Percentiles rank a stretch among this genome's conserved stretches.
phyloP scores from a whole-genome alignment of 2,797 vertebrate species.

The Mormyrus hasselquistii region DNA sequence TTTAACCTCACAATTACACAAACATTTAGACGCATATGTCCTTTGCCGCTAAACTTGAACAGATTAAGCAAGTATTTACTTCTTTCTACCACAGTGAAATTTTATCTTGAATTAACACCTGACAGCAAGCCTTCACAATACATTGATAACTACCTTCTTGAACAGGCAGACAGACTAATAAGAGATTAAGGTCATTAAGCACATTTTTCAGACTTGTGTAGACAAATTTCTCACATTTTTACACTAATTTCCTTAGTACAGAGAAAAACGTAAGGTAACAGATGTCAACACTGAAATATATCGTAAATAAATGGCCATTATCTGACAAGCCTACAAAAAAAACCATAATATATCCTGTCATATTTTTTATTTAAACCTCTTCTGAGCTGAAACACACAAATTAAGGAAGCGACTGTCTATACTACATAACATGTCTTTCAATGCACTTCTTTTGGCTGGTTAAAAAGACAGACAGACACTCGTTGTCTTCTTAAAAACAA shows the following conservation, averaged over 20 bases:
- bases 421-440: neutral
- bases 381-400: conserved; percentile 1
- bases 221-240: conserved; percentile 41
- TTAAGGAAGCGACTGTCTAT: neutral
- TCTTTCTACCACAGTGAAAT: conserved; percentile 53
- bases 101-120: conserved; percentile 54
- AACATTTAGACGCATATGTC: conserved; percentile 56
- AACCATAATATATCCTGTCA: neutral
- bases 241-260: conserved; percentile 43
- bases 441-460: neutral
- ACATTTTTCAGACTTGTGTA: conserved; percentile 54
- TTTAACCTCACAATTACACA: conserved; percentile 59
- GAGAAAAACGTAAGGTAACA: conserved; percentile 42
- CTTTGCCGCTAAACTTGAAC: conserved; percentile 51
- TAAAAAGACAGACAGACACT: neutral
- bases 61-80: conserved; percentile 57
- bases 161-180: conserved; percentile 64
- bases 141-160: conserved; percentile 41
- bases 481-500: neutral
- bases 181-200: conserved; percentile 65
- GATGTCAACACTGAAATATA: conserved; percentile 48
- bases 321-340: conserved; percentile 33
- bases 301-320: conserved; percentile 53
- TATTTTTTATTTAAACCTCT: conserved; percentile 1
- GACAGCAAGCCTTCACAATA: conserved; percentile 46